Evolutionary conservation across 2,888 invertebrate genomes (phyloP), one percentile per base, ranked within the genome.

Genomic region (Netelia inedita): DNA sequence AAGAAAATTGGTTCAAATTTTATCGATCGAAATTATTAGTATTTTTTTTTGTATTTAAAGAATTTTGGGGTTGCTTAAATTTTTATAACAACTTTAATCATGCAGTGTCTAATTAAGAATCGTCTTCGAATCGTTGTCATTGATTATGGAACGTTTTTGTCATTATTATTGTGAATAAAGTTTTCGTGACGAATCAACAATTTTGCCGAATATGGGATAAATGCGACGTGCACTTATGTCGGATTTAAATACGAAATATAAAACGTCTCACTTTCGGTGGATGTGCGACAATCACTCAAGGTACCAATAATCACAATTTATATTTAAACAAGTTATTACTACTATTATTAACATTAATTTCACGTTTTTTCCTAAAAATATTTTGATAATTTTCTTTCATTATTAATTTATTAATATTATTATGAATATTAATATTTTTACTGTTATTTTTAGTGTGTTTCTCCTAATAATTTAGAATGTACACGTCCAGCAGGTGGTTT

Each of bases 401-500:
- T 46, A 46, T 14, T 10, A 14, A 14, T 46, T 14, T 2, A 41
- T 41, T 41, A 3, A 41, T 41, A 6, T 41, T 41, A 9, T 41
- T 41, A 6, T 9, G 46, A 14, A 2, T 10, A 46, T 46, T 46
- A 46, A 14, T 46, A 9, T 46, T 46, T 46, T 46, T 1, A 28
- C 5, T 28, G 28, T 46, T 46, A 46, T 46, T 46, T 9, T 46
- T 46, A 46, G 3, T 46, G 1, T 1, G 8, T 61, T 61, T 61
- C n/a, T 21, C 21, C 10, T 3, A 61, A 28, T 23, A 43, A 28
- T 65, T 57, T 72, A 10, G 21, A 68, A 61, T 21, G 11, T 41
- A 76, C 69, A 21, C 43, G 76, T 81, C 72, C 83, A 86, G 83
- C 86, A 86, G 84, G 86, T 86, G 86, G 84, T 85, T 82, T 72